Percentiles rank a stretch among this genome's conserved stretches.
Conservation (phyloP, 2,113 vertebrate species). For the Buteo buteo region DNA sequence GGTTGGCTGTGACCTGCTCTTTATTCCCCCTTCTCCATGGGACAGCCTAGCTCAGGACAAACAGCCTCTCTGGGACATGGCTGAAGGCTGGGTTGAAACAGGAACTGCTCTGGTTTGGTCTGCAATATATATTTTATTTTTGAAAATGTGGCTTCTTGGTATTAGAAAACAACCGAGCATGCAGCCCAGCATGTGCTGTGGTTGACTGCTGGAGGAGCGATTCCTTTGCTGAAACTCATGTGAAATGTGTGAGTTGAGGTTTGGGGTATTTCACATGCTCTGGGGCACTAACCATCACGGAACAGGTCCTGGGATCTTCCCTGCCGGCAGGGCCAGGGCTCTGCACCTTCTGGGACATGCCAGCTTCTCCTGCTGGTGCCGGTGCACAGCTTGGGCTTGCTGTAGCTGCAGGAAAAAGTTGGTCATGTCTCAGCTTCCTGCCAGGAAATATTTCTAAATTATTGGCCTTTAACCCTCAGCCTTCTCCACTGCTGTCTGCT, state of each 20-base stretch:
- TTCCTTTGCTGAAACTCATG: not conserved
- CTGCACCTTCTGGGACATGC: not conserved
- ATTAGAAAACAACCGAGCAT: fast-evolving
- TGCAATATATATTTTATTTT: not conserved
- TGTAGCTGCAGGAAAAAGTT: not conserved
- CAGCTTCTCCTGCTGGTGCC: not conserved
- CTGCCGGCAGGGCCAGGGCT: fast-evolving
- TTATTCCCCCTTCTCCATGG: not conserved
- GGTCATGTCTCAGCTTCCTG: not conserved
- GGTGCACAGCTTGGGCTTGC: fast-evolving
- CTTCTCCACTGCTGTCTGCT: not conserved
- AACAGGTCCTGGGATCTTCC: not conserved
- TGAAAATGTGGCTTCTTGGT: not conserved
- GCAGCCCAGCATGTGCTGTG: not conserved
- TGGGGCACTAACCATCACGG: not conserved
- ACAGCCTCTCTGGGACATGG: not conserved
- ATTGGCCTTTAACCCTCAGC: not conserved
- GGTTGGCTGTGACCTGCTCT: not conserved
- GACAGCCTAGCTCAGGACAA: not conserved
- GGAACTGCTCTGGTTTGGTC: not conserved
- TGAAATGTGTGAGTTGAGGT: not conserved
- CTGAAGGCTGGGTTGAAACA: not conserved
- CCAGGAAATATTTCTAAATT: not conserved
- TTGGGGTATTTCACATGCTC: not conserved
- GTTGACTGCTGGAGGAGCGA: not conserved